These are phyloP conservation scores for Toxotes chatareus DNA, from an alignment of 2,113 vertebrate genomes.

Conservation along the genomic window DNA sequence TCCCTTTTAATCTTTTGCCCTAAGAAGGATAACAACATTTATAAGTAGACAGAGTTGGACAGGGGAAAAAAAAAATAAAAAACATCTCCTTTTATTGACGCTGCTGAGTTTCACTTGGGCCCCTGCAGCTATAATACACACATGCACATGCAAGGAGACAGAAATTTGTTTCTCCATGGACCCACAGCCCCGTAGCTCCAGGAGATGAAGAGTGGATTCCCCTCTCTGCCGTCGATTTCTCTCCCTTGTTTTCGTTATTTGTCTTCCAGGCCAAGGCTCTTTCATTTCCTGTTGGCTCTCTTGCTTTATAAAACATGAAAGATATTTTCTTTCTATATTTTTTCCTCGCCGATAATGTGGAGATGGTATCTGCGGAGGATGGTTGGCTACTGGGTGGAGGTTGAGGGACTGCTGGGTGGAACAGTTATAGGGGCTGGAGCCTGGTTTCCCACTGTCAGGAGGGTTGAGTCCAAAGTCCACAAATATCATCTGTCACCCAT, in stretches of 20 bases:
- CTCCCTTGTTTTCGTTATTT: conserved; percentile 56
- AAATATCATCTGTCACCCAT: conserved; percentile 23
- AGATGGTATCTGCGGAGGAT: conserved; percentile 34
- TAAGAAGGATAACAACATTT: conserved; percentile 71
- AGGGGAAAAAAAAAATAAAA: conserved; percentile 9
- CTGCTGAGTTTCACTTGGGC: conserved; percentile 42
- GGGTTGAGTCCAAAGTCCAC: conserved; percentile 50
- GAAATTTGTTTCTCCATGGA: conserved; percentile 28
- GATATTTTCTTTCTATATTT: conserved; percentile 52
- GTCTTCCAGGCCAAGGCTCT: conserved; percentile 51
- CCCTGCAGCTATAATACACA: conserved; percentile 52
- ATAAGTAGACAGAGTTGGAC: conserved; percentile 64
- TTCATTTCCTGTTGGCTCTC: conserved; percentile 63
- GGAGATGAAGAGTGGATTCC: conserved; percentile 55
- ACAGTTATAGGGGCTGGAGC: not conserved
- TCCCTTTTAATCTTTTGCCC: conserved; percentile 71
- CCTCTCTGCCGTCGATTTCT: conserved; percentile 46
- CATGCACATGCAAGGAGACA: conserved; percentile 24
- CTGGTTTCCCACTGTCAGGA: not conserved
- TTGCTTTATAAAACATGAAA: conserved; percentile 68
- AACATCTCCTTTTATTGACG: conserved; percentile 55
- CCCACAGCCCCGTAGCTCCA: conserved; percentile 2
- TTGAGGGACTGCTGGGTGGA: not conserved
- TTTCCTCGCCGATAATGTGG: conserved; percentile 47
- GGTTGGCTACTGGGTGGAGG: not conserved